Evolutionary conservation across 37 sponge, comb jelly and placozoan genomes (phyloP), one percentile per base, ranked within the genome.

Genomic region (Chondrosia reniformis): DNA sequence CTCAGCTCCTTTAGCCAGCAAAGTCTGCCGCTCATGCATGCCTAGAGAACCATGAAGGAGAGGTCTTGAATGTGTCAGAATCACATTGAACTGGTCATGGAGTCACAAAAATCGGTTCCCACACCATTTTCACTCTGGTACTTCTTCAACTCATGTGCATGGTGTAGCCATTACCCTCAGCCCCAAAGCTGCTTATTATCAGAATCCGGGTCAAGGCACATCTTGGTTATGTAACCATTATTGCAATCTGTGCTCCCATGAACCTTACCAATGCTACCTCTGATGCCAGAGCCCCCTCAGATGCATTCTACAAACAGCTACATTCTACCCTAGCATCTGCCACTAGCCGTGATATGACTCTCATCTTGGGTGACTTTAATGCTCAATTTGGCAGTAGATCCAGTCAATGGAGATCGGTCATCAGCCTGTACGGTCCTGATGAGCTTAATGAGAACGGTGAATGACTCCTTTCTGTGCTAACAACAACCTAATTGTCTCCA

Each of bases 401-500:
- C 17, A 66, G 38, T 30, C 67, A 66, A 66, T 66, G 67, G 67
- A 66, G 67, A 37, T 66, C 67, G 30, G 36, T 66, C 22, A 40
- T 66, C 38, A 19, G 39, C 17, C 67, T 40, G 19, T 66, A 66
- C 36, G 67, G 67, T 40, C 67, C 67, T 40, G 36, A 36, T 36
- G 67, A 66, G 67, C 67, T 66, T 36, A 66, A 66, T 66, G 67
- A 66, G 67, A 66, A 66, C 17, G 67, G 67, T 66, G 67, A 66
- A 66, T 40, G 28, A 66, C 67, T 66, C 36, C 67, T 66, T 66
- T 66, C 38, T 66, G 67, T 66, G 67, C 67, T 66, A 40, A 40
- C 67, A 36, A 5, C 30, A 30, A 66, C 36, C 30, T 66, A 21
- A 66, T 66, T 66, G 67, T 66, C 30, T 66, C 67, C 39, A 66